These are phyloP conservation scores for Himalopsyche japonica DNA, from an alignment of 2,888 invertebrate species.

Conservation along the genomic window DNA sequence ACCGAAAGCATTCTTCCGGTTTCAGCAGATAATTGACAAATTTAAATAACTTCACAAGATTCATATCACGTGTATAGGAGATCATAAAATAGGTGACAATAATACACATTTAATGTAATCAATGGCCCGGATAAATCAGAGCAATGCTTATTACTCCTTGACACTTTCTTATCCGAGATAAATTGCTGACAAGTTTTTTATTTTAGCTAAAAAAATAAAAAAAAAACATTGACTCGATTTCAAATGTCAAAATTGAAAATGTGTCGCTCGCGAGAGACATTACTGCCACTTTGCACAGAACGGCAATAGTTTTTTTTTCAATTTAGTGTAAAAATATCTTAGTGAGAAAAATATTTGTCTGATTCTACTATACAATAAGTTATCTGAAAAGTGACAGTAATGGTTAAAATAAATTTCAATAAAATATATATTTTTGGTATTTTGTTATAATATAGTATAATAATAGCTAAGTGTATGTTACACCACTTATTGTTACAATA, in stretches of 20 bases:
- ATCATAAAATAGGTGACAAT: constrained; percentile 36
- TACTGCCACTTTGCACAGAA: not conserved
- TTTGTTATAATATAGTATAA: not conserved
- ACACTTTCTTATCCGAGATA: not conserved
- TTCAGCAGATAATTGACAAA: constrained; percentile 25
- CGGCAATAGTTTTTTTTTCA: not conserved
- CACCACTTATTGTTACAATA: not conserved
- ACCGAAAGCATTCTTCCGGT: not conserved
- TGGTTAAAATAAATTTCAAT: not conserved
- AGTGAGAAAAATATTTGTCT: not conserved
- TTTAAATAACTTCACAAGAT: constrained; percentile 15
- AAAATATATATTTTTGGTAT: constrained; percentile 1
- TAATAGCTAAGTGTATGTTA: not conserved
- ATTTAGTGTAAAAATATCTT: not conserved
- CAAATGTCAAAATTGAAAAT: not conserved
- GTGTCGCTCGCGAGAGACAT: not conserved
- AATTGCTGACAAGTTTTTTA: not conserved
- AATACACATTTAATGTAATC: constrained; percentile 8
- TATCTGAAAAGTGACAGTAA: not conserved
- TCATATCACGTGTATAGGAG: constrained; percentile 36
- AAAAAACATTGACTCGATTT: not conserved
- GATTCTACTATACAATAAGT: not conserved
- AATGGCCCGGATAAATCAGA: not conserved
- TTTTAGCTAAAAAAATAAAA: not conserved
- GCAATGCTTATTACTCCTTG: not conserved